Percentiles rank a stretch among this genome's conserved stretches.
These are phyloP conservation scores for Amphiprion clarkii DNA, from an alignment of 2,797 vertebrate species.

Conservation along the genomic window DNA sequence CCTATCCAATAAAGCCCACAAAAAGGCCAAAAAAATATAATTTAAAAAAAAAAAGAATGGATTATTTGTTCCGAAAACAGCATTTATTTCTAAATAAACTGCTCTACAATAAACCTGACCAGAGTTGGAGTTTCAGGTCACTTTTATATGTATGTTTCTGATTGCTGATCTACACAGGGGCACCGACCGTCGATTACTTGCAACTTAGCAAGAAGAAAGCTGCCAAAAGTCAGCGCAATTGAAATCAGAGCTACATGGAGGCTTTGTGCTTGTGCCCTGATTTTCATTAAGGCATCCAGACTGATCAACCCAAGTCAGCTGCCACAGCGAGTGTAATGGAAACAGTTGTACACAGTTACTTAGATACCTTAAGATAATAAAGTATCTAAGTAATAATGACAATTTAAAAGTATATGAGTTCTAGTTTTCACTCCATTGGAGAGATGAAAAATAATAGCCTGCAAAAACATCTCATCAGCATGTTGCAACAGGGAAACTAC, in stretches of 20 bases:
- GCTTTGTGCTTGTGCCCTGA: constrained; percentile 26
- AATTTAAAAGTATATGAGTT: neutral
- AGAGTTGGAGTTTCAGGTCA: neutral
- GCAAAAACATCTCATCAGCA: neutral
- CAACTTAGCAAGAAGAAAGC: constrained; percentile 6
- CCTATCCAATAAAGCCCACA: too few species aligned
- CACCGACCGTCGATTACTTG: constrained; percentile 19
- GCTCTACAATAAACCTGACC: too few species aligned
- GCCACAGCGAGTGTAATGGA: neutral
- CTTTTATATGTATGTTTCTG: neutral
- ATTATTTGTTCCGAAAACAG: neutral
- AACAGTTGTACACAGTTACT: too few species aligned
- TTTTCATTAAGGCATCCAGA: neutral
- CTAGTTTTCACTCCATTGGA: neutral
- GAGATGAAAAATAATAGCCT: too few species aligned
- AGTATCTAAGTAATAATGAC: neutral
- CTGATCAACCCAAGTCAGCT: neutral
- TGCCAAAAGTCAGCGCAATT: constrained; percentile 33
- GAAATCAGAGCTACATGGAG: constrained; percentile 2
- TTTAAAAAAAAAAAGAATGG: too few species aligned
- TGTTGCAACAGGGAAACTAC: too few species aligned
- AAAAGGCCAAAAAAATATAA: too few species aligned
- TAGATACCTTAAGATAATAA: neutral
- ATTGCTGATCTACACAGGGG: neutral
- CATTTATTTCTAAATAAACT: neutral